phyloP scores from a whole-genome alignment of 2,113 vertebrate genomes.

The Gopherus flavomarginatus region DNA sequence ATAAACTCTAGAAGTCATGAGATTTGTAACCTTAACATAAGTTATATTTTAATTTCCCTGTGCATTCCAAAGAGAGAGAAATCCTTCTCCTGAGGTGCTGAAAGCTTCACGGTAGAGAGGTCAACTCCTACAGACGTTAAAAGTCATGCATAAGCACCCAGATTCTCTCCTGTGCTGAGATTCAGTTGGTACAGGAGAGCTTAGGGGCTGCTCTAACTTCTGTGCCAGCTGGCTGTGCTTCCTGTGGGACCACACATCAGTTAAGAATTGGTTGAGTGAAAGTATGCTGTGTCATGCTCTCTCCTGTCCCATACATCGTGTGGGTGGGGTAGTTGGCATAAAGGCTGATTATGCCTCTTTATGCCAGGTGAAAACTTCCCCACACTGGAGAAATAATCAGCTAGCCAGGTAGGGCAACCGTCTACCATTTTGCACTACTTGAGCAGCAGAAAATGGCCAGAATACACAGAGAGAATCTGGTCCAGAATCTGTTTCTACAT shows the following conservation, averaged over 20 bases:
- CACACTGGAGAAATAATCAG: background rate
- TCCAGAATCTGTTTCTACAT: background rate
- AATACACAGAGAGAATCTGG: background rate
- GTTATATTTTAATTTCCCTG: background rate
- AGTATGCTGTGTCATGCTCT: background rate
- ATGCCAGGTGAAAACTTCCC: constrained; percentile 34
- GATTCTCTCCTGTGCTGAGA: background rate
- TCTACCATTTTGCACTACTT: background rate
- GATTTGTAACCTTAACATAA: background rate
- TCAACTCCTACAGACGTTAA: rapidly evolving
- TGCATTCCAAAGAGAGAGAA: background rate
- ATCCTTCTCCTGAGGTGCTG: background rate
- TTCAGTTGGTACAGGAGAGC: background rate
- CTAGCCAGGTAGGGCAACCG: background rate
- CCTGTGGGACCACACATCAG: background rate
- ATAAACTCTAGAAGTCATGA: background rate
- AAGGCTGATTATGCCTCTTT: constrained; percentile 11
- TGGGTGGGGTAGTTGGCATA: background rate
- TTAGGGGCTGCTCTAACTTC: background rate
- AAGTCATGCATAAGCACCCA: background rate
- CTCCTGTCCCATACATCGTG: background rate
- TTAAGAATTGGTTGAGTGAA: background rate
- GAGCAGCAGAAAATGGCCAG: background rate
- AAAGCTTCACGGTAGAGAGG: background rate
- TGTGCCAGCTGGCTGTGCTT: background rate